Evolutionary conservation across 2,797 vertebrate species (phyloP), one percentile per base, ranked within the genome.

Genomic region (Tympanoctomys barrerae): DNA sequence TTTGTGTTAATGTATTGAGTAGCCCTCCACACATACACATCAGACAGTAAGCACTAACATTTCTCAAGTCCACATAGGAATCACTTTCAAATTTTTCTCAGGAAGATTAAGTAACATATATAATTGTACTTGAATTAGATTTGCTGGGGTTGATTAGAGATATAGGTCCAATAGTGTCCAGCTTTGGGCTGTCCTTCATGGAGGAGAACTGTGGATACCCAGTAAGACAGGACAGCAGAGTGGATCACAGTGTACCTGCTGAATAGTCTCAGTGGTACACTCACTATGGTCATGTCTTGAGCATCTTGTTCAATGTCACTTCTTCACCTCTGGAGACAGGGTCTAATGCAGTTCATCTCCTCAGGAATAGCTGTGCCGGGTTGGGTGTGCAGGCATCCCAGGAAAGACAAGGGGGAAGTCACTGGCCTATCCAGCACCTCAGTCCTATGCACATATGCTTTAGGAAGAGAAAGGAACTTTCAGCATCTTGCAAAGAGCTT

Each of bases 61-160:
- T 99, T 97, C 98, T 99, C 98, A 99, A 97, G 33, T 99, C 99
- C 2, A 99, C 99, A 0, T 99, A 99, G 0, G 99, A 99, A 97
- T 99, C 99, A 59, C 99, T 98, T 97, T 99, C 99, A 94, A 99
- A 98, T 97, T 99, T 99, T 59, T 99, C 99, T 99, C 99, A 99
- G 0, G 99, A 99, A 0, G 99, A 99, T 94, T 99, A 99, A 0
- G 99, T 99, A 95, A 99, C 98, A 99, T 59, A 99, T 98, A 91
- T 99, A 99, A 0, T 99, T 99, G 98, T 99, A 99, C 87, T 99
- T 99, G 88, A 99, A 99, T 99, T 99, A 99, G 95, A 98, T 98
- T 71, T 98, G 97, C 66, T 98, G 98, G 59, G 98, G 96, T 52
- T 99, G 99, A 97, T 99, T 98, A 1, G 99, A 99, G 82, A 99